A percentile compares a stretch with the other conserved stretches of the same genome.
These are phyloP conservation scores for Heliconius nattereri DNA, from an alignment of 1,140 invertebrate genomes.

Conservation along the genomic window DNA sequence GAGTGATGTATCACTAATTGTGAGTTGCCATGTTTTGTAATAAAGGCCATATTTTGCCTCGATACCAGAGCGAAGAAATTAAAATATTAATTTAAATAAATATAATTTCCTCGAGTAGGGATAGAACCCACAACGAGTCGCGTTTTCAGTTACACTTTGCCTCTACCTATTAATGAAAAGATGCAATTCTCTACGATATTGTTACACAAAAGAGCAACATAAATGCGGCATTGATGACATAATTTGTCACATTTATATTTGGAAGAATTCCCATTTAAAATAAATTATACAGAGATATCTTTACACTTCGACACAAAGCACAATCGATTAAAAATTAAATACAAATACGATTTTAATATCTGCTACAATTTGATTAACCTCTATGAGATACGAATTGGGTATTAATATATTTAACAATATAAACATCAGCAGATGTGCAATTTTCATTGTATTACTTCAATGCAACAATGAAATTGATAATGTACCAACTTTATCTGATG, in stretches of 20 bases:
- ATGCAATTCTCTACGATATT: too few species aligned
- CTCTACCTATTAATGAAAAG: too few species aligned
- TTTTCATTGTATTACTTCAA: constrained; percentile 1
- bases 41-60: too few species aligned
- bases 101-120: too few species aligned
- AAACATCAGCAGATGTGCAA: not conserved
- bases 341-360: not conserved
- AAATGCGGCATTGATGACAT: not conserved
- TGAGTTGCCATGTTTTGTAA: too few species aligned
- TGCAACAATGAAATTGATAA: constrained; percentile 28
- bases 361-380: not conserved
- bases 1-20: too few species aligned
- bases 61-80: too few species aligned
- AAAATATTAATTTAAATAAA: too few species aligned
- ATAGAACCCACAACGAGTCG: too few species aligned
- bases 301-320: not conserved
- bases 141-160: too few species aligned
- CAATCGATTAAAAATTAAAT: not conserved
- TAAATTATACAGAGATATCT: not conserved
- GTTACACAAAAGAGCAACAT: too few species aligned
- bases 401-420: constrained; percentile 6
- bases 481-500: constrained; percentile 27
- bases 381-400: constrained; percentile 1
- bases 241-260: not conserved
- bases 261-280: not conserved